Evolutionary conservation across 2,888 invertebrate species (phyloP).

Genomic region (Diaperis boleti): DNA sequence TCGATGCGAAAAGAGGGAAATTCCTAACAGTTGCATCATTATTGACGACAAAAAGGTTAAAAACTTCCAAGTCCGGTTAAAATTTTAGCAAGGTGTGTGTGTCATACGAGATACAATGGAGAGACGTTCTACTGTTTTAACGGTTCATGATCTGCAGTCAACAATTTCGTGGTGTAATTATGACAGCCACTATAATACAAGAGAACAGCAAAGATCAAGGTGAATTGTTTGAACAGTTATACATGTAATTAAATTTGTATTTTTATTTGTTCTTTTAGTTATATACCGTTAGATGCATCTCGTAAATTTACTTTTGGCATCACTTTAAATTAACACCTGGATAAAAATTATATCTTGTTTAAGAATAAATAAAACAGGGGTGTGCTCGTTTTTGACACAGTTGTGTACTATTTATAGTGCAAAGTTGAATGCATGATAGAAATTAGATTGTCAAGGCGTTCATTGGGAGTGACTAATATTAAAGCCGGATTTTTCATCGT

Average conservation of each 20-base stretch:
- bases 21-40: background rate
- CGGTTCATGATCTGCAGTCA: slow-evolving; percentile 11
- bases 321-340: slow-evolving; percentile 10
- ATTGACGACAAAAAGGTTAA: background rate
- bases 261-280: slow-evolving; percentile 25
- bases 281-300: background rate
- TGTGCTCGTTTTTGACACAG: too few species aligned
- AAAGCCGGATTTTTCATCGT: too few species aligned
- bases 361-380: too few species aligned
- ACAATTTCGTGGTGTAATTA: slow-evolving; percentile 19
- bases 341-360: slow-evolving; percentile 21
- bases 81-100: slow-evolving; percentile 1
- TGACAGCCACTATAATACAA: slow-evolving; percentile 31
- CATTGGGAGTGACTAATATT: too few species aligned
- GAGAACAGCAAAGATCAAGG: slow-evolving; percentile 33
- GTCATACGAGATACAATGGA: slow-evolving; percentile 19
- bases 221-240: slow-evolving; percentile 33
- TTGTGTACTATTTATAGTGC: too few species aligned
- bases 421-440: too few species aligned
- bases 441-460: too few species aligned
- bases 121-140: slow-evolving; percentile 14
- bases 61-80: too few species aligned
- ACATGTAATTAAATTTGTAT: slow-evolving; percentile 28
- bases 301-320: slow-evolving; percentile 3
- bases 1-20: slow-evolving; percentile 2